Evolutionary conservation across 2,797 vertebrate genomes (phyloP).

Genomic region (Darevskia mixta): DNA sequence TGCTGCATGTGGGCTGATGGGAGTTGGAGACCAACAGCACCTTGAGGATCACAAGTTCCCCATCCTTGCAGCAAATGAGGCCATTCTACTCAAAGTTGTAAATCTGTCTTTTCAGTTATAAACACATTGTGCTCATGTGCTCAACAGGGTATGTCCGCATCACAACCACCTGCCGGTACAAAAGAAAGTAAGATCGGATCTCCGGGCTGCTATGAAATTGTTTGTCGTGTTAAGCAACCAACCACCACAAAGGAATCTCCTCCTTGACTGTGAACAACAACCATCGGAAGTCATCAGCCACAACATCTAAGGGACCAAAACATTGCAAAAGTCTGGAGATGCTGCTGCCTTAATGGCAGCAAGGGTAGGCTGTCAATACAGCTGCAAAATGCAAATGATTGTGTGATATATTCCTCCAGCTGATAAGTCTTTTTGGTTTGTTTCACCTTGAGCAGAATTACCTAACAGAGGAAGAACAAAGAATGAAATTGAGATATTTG

Average conservation of each 20-base stretch:
- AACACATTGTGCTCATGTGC: slow-evolving; percentile 2
- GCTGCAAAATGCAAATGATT: slow-evolving; percentile 9
- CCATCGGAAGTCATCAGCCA: not conserved
- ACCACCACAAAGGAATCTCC: not conserved
- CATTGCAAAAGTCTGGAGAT: not conserved
- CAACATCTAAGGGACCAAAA: not conserved
- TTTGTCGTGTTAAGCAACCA: not conserved
- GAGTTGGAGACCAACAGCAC: not conserved
- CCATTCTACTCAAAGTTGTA: not conserved
- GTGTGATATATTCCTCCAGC: slow-evolving; percentile 21
- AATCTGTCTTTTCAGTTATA: not conserved
- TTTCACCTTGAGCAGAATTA: not conserved
- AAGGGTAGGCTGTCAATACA: slow-evolving; percentile 32
- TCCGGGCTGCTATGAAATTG: not conserved
- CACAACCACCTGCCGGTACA: slow-evolving; percentile 36
- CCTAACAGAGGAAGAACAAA: not conserved
- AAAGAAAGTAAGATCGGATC: slow-evolving; percentile 14
- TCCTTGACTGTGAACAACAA: not conserved
- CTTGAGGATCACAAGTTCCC: not conserved
- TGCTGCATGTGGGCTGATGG: not conserved
- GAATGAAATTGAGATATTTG: not conserved
- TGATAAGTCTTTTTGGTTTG: not conserved
- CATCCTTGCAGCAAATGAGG: not conserved
- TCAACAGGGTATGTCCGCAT: slow-evolving; percentile 39
- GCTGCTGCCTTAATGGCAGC: not conserved